Base-by-base conservation (phyloP, 2,888 invertebrate genomes). In the Clivina fossor region DNA sequence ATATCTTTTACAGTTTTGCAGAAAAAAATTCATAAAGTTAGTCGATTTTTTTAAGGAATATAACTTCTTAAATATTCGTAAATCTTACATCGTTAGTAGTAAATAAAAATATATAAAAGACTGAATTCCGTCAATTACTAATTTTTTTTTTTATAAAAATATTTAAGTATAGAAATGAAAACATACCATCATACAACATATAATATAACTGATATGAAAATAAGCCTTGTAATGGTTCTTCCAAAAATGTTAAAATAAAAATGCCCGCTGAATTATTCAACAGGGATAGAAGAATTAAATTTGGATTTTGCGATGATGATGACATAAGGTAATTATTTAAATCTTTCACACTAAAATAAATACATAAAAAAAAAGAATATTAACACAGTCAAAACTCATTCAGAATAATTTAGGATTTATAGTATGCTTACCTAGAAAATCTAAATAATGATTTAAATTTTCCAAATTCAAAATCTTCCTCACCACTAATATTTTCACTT, bases 261-360 rank as follows among this genome's bases (percentile, higher is more conserved):
- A n/a, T n/a, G 9, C 53, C 37, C 3, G 33, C 53, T 11, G 4
- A 22, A 18, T 35, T 44, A 53, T 28, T 53, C 20, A 53, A 8
- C 8, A 53, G 35, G 5, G 44, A 33, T 24, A 53, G 13, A 3
- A 13, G 44, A n/a, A n/a, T n/a, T n/a, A n/a, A n/a, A n/a, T n/a
- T n/a, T 3, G 26, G 24, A 35, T 24, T 44, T 3, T 43, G 44
- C 18, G 44, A 44, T 26, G 32, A 26, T 7, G 16, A 22, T 26
- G 43, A 24, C n/a, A 53, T n/a, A 16, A 35, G 22, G 26, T 53
- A 53, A 37, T 53, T 44, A 11, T 53, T 22, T 16, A 53, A 19
- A 26, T 44, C 24, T 19, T 33, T 26, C 5, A 26, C 3, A 35
- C 44, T 53, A 11, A 26, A 49, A 38, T 11, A 11, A 46, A 32